Base-by-base conservation (phyloP, 2,888 invertebrate genomes). In the Tetheella fluctuosa region DNA sequence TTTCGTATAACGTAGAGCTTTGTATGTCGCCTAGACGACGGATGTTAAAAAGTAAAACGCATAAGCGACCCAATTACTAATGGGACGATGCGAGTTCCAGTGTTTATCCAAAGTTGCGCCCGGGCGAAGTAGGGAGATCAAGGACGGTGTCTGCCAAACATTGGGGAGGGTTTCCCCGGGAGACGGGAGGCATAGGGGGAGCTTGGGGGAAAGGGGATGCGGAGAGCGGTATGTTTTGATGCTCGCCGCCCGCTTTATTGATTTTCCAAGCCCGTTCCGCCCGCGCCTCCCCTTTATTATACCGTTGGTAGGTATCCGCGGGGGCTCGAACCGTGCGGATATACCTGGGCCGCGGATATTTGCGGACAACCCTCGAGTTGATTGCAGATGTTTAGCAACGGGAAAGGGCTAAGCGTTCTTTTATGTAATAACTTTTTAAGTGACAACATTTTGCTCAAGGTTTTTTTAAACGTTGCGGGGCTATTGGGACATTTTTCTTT, bases 71-170 rank as follows among this genome's bases (percentile, higher is more conserved):
- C 82, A 92, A 93, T 93, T 93, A 84, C 81, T 68, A 83, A 74
- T 81, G 84, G 88, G 87, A 90, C 87, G 84, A 84, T 81, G 85
- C 82, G 81, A 85, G 83, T 81, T 85, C 81, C 81, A 85, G 83
- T 93, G 92, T 93, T 92, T 93, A 91, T 91, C 86, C 85, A 82
- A 91, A 92, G 76, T 91, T 91, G 86, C 76, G 84, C 85, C 88
- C 86, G 85, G 86, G 84, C 84, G 79, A 80, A 83, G 83, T 83
- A 80, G 90, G 89, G 86, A 88, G 88, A 92, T 93, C 93, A 93
- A 93, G 93, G 93, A 89, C 93, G 92, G 88, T 80, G 93, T 93
- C 93, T 93, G 91, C 91, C 90, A 91, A 92, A 91, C 90, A 90
- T 48, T 84, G 88, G 92, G 90, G 87, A 85, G 91, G 88, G 87